Percentiles rank a stretch among this genome's conserved stretches.
These are phyloP conservation scores for Epinephelus lanceolatus DNA, from an alignment of 2,113 vertebrate genomes.

Conservation along the genomic window DNA sequence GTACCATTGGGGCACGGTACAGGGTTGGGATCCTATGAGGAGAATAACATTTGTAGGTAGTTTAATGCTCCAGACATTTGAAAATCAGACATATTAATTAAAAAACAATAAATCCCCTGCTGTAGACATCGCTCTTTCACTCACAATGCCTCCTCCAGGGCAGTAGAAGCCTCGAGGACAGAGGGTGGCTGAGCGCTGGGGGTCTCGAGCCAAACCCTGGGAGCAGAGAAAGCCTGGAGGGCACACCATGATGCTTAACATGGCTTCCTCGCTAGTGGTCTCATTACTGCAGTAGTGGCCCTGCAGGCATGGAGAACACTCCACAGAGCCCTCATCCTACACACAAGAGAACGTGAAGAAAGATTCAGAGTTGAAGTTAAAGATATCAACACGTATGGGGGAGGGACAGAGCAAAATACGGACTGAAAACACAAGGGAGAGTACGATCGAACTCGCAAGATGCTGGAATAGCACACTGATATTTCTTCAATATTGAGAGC, in stretches of 20 bases:
- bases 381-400: conserved; percentile 66
- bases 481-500: conserved; percentile 14
- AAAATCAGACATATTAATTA: background rate
- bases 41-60: background rate
- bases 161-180: conserved; percentile 92
- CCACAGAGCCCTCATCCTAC: conserved; percentile 86
- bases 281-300: conserved; percentile 90
- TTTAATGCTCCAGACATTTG: background rate
- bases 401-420: conserved; percentile 57
- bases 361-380: conserved; percentile 63
- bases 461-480: conserved; percentile 22
- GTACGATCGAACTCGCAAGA: conserved; percentile 42
- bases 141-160: conserved; percentile 86
- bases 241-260: conserved; percentile 88
- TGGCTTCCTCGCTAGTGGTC: conserved; percentile 88
- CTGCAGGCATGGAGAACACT: conserved; percentile 85
- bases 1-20: conserved; percentile 90
- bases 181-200: conserved; percentile 83
- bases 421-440: conserved; percentile 34
- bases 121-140: conserved; percentile 46
- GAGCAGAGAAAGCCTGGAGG: conserved; percentile 90
- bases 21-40: conserved; percentile 83
- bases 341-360: conserved; percentile 57
- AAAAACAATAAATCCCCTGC: background rate
- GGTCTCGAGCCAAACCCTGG: conserved; percentile 85